Percentiles rank a stretch among this genome's conserved stretches.
These are phyloP conservation scores for Chloromyia formosa DNA, from an alignment of 2,888 invertebrate species.

Conservation along the genomic window DNA sequence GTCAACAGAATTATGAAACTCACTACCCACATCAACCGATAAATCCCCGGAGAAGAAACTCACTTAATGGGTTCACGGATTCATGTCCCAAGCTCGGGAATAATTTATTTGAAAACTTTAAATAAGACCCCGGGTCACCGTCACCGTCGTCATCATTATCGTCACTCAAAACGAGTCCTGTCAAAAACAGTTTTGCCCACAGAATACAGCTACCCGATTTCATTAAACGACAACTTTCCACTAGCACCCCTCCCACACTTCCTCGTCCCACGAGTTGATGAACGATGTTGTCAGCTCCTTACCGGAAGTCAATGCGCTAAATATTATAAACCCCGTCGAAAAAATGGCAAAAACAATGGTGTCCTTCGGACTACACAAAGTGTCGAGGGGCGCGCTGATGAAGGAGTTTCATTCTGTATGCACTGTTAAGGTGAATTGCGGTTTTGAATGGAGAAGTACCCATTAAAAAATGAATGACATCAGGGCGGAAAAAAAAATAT, in stretches of 20 bases:
- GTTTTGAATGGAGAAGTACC: neutral
- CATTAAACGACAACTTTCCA: neutral
- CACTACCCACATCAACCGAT: neutral
- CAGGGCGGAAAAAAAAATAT: neutral
- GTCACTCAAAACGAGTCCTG: conserved; percentile 6
- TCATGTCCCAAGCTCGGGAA: neutral
- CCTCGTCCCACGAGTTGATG: neutral
- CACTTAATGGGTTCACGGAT: neutral
- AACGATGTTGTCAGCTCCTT: neutral
- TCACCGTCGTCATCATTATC: conserved; percentile 2
- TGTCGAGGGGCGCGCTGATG: neutral
- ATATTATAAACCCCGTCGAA: too few species aligned
- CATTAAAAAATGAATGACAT: conserved; percentile 20
- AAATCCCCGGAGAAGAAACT: neutral
- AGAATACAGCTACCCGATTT: neutral
- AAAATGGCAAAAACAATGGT: neutral
- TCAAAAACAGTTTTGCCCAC: conserved; percentile 16
- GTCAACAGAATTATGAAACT: neutral
- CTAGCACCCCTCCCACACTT: neutral
- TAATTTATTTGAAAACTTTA: conserved; percentile 27
- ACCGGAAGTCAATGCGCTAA: too few species aligned
- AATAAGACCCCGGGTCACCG: conserved; percentile 11
- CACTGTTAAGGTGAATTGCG: conserved; percentile 29
- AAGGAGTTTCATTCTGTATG: conserved; percentile 1
- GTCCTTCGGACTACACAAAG: neutral